Evolutionary conservation across 1,140 invertebrate genomes (phyloP), one percentile per base, ranked within the genome.

Genomic region (Mercenaria mercenaria): DNA sequence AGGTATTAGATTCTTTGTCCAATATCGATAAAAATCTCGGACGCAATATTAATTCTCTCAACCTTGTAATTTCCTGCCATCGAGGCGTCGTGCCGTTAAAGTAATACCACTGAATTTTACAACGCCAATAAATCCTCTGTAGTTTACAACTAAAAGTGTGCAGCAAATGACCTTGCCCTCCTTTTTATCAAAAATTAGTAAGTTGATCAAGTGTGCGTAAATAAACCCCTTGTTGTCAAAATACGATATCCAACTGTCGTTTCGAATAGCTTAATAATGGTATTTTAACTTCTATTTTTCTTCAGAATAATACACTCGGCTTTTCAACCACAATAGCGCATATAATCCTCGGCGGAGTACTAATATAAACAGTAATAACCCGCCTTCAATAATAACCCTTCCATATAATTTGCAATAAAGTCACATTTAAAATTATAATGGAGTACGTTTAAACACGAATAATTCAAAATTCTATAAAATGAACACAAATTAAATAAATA

Each of bases 21-120:
- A n/a, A 72, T 72, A 72, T 72, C 34, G 67, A 72, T 72, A 72
- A 72, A 72, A 72, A 72, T 72, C 67, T 72, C 18, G 3, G n/a
- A 39, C 67, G 23, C 34, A 72, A 72, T 39, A 72, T 72, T 72
- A 72, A 72, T 41, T 72, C 67, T 41, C 67, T 72, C 67, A 72
- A 72, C 67, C 67, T 39, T 72, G 67, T 72, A 72, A 72, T 72
- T 29, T 39, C 34, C 67, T 72, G 67, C 67, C 67, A 39, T 39
- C 26, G 34, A 72, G 67, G 67, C 67, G 67, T 72, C 67, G 4
- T 39, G 34, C 67, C 67, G 67, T 72, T 72, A 72, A 37, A 39
- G 67, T 72, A 39, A 72, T 39, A 72, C 67, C 34, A 72, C 39
- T 72, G 67, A 32, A 26, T 39, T n/a, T 4, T 32, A 32, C 15